Base-by-base conservation (phyloP, 2,888 invertebrate genomes). In the Chaitophorus viminalis region DNA sequence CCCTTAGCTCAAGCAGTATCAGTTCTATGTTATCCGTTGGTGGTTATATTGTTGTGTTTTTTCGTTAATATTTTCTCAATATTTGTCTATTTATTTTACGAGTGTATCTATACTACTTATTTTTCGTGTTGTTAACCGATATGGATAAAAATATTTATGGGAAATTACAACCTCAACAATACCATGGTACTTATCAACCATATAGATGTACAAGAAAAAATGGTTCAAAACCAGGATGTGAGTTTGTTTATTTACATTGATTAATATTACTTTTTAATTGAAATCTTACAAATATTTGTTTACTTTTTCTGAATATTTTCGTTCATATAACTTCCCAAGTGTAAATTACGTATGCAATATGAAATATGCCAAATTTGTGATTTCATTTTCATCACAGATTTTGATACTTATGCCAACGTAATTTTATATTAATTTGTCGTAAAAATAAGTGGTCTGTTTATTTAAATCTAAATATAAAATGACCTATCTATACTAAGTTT, bases 61-160 rank as follows among this genome's bases (percentile, higher is more conserved):
- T 85, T 68, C 65, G 54, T 75, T 75, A 0, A 60, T 25, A 33
- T 25, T 17, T 33, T 8, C n/a, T 0, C n/a, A n/a, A 25, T n/a
- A n/a, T n/a, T 33, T 39, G 14, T 76, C 52, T 1, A 68, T 77
- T 77, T n/a, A 8, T 25, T 81, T 18, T 84, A 36, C 11, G n/a
- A 6, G 31, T 46, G 17, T 52, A 31, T n/a, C 33, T 46, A 9
- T 31, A 65, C 17, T 91, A 91, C 91, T 91, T 39, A 82, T 74
- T 54, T 6, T 31, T 91, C 91, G 14, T 14, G 46, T 14, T 1
- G 11, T 46, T 92, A 91, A 90, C 90, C 91, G 92, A 90, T 91
- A 96, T 97, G 96, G 96, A 97, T 94, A 94, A 96, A 91, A 95
- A 96, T 92, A 96, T 96, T 96, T 97, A 97, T 92, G 96, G 96